Evolutionary conservation across 2,888 invertebrate species (phyloP), one percentile per base, ranked within the genome.

Genomic region (Eueremaeus valkanovi): DNA sequence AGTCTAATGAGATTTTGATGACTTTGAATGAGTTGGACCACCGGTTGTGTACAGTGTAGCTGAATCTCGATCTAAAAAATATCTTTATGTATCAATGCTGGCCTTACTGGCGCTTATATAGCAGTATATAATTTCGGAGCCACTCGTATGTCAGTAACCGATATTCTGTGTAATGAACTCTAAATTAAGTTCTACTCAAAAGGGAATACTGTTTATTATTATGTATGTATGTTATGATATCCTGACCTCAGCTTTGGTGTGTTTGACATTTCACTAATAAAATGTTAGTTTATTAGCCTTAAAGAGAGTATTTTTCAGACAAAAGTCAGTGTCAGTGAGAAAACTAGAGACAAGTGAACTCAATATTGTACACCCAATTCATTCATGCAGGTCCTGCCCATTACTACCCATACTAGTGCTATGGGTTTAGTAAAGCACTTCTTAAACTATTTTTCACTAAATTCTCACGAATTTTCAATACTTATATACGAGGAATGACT

Each of bases 1-100:
- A 66, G 66, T 66, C 66, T 66, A 66, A 66, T 66, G 66, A 66
- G 40, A 40, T 66, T 66, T 66, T 66, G 40, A 66, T 66, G 66
- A 66, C 66, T 66, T 66, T 40, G 66, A 66, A 66, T 66, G 66
- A 40, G 40, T 66, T 13, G 40, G 66, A 66, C 36, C 40, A 66
- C 36, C 66, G n/a, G 11, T n/a, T n/a, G n/a, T n/a, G n/a, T n/a
- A n/a, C n/a, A n/a, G n/a, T n/a, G n/a, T n/a, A n/a, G n/a, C n/a
- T n/a, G n/a, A n/a, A n/a, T n/a, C n/a, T n/a, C n/a, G n/a, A n/a
- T n/a, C n/a, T n/a, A n/a, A n/a, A n/a, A n/a, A n/a, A n/a, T n/a
- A n/a, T n/a, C n/a, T n/a, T n/a, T n/a, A n/a, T n/a, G n/a, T n/a
- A n/a, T n/a, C n/a, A n/a, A n/a, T n/a, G n/a, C n/a, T n/a, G n/a